phyloP scores from a whole-genome alignment of 2,113 vertebrate species.

The Polypterus senegalus region DNA sequence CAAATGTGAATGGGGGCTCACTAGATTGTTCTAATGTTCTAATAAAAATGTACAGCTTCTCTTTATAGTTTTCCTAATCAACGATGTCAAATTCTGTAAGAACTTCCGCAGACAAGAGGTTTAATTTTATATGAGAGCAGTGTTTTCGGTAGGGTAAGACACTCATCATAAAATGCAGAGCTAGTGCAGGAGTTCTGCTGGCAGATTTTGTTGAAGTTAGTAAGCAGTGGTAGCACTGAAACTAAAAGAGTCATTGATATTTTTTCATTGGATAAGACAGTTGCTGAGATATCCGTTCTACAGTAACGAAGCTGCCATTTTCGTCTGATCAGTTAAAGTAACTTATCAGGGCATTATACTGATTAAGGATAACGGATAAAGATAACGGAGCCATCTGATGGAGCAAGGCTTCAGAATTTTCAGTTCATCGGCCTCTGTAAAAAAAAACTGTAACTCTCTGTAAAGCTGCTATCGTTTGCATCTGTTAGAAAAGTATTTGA shows the following conservation, averaged over 20 bases:
- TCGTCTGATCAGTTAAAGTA: constrained; percentile 1
- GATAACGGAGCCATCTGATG: not conserved
- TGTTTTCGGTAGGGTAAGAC: too few species aligned
- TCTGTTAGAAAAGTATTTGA: not conserved
- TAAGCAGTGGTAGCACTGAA: not conserved
- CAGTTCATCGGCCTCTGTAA: too few species aligned
- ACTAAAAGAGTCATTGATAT: not conserved
- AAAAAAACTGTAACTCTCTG: not conserved
- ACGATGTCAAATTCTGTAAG: too few species aligned
- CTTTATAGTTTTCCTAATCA: too few species aligned
- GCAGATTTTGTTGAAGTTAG: not conserved
- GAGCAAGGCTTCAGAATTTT: too few species aligned
- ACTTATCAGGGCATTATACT: constrained; percentile 3
- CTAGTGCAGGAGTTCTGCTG: not conserved
- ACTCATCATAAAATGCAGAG: too few species aligned
- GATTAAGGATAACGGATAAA: not conserved
- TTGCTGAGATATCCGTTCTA: not conserved
- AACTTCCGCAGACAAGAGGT: too few species aligned
- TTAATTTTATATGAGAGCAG: too few species aligned
- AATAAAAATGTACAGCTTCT: too few species aligned
- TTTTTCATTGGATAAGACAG: not conserved
- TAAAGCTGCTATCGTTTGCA: not conserved
- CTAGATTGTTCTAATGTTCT: too few species aligned
- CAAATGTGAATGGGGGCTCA: too few species aligned
- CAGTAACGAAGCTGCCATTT: not conserved